Conservation (phyloP, 2,888 invertebrate species). For the Beris chalybata region DNA sequence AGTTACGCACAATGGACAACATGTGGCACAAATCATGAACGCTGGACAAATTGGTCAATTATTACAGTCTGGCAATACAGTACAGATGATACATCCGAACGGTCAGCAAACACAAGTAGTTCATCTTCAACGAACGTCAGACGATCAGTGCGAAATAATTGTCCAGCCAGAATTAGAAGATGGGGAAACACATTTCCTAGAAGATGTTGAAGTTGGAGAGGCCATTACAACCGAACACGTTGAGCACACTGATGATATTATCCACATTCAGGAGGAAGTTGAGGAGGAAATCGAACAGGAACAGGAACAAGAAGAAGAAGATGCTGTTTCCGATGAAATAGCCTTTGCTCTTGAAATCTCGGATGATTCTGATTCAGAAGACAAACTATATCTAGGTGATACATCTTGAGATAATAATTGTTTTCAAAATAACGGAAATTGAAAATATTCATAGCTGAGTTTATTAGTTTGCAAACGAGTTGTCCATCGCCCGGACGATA, state of each 20-base stretch:
- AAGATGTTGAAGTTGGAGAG: slow-evolving; percentile 46
- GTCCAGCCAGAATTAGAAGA: slow-evolving; percentile 50
- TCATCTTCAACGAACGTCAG: slow-evolving; percentile 43
- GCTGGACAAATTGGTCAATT: slow-evolving; percentile 44
- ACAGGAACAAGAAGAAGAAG: slow-evolving; percentile 41
- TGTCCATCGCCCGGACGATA: slow-evolving; percentile 62
- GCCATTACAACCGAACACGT: slow-evolving; percentile 44
- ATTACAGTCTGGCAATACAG: slow-evolving; percentile 49
- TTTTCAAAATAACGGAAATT: slow-evolving; percentile 11
- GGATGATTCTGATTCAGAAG: slow-evolving; percentile 42
- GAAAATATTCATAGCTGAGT: slow-evolving; percentile 48
- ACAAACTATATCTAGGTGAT: slow-evolving; percentile 41
- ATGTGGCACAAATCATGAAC: slow-evolving; percentile 53
- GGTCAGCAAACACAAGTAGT: slow-evolving; percentile 46
- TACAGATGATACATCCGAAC: slow-evolving; percentile 56
- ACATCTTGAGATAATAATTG: not conserved
- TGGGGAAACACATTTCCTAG: slow-evolving; percentile 48
- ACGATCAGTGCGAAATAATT: slow-evolving; percentile 46
- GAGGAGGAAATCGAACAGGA: slow-evolving; percentile 45
- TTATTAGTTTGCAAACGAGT: slow-evolving; percentile 59
- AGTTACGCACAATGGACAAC: slow-evolving; percentile 48
- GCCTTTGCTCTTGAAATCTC: slow-evolving; percentile 42
- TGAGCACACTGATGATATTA: slow-evolving; percentile 49
- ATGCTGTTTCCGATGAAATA: slow-evolving; percentile 34
- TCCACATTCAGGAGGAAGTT: slow-evolving; percentile 47